Conservation (phyloP, 1,140 invertebrate species). For the Nylanderia fulva region DNA sequence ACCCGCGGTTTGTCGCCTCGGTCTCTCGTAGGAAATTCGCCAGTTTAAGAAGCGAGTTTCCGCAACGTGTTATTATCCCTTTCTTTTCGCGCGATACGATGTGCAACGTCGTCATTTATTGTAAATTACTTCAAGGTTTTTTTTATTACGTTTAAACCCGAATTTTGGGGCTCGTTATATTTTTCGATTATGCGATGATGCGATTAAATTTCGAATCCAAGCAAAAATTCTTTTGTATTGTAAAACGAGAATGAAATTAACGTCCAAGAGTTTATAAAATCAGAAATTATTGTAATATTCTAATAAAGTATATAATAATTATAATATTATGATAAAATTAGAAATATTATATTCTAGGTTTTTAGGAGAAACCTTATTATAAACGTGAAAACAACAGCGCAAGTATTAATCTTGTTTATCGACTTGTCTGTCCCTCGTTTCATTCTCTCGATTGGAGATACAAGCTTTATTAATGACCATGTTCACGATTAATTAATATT, state of each 20-base stretch:
- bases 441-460: conserved; percentile 20
- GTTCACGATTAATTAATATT: conserved; percentile 45
- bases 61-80: neutral
- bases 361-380: conserved; percentile 38
- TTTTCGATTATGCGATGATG: neutral
- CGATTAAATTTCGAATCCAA: neutral
- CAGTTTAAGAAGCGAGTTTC: conserved; percentile 5
- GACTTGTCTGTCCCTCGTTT: conserved; percentile 3
- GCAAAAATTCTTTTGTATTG: neutral
- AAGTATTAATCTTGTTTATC: conserved; percentile 50
- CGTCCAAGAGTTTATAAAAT: too few relatives aligned
- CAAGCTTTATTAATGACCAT: conserved; percentile 14
- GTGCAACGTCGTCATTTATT: neutral
- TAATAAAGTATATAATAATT: too few relatives aligned
- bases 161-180: neutral
- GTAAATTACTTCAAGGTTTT: neutral
- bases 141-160: neutral
- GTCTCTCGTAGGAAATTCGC: conserved; percentile 22
- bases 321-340: too few relatives aligned
- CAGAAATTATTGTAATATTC: too few relatives aligned
- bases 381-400: conserved; percentile 22
- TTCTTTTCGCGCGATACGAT: neutral
- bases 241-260: conserved; percentile 26
- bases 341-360: neutral
- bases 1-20: conserved; percentile 5